phyloP scores from a whole-genome alignment of 2,797 vertebrate genomes.

The Mustela erminea region DNA sequence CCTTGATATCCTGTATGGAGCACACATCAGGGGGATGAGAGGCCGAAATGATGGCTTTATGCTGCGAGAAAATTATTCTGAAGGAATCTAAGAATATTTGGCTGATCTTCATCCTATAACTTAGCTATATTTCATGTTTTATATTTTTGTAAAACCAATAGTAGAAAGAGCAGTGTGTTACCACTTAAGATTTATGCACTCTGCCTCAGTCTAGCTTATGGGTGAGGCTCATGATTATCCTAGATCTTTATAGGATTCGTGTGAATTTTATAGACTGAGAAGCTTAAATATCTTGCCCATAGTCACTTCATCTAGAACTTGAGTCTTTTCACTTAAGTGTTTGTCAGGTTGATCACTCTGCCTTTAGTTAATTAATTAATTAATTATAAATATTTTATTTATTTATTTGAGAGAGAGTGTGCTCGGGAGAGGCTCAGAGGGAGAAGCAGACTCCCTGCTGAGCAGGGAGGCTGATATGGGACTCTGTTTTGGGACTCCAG shows the following conservation, averaged over 20 bases:
- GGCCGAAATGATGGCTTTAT: neutral
- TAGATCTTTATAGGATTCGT: neutral
- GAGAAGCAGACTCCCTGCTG: neutral
- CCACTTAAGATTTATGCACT: conserved; percentile 1
- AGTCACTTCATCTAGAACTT: neutral
- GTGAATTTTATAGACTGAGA: conserved; percentile 18
- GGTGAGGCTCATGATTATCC: neutral
- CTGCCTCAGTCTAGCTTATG: neutral
- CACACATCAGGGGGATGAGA: neutral
- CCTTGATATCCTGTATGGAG: neutral
- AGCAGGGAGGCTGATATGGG: neutral
- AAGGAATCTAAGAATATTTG: neutral
- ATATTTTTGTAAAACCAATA: conserved; percentile 30
- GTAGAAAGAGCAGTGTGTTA: neutral
- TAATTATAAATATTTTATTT: neutral
- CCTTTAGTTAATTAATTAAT: neutral
- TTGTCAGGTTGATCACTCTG: neutral
- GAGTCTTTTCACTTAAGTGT: neutral
- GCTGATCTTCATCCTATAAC: neutral
- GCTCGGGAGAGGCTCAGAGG: neutral
- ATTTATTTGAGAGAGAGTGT: neutral
- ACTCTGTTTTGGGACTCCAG: neutral
- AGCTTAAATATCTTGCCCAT: neutral
- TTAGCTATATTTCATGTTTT: neutral
- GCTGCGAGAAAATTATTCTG: conserved; percentile 16